phyloP scores from a whole-genome alignment of 2,113 vertebrate genomes.

The Gallinago paraguaiae region DNA sequence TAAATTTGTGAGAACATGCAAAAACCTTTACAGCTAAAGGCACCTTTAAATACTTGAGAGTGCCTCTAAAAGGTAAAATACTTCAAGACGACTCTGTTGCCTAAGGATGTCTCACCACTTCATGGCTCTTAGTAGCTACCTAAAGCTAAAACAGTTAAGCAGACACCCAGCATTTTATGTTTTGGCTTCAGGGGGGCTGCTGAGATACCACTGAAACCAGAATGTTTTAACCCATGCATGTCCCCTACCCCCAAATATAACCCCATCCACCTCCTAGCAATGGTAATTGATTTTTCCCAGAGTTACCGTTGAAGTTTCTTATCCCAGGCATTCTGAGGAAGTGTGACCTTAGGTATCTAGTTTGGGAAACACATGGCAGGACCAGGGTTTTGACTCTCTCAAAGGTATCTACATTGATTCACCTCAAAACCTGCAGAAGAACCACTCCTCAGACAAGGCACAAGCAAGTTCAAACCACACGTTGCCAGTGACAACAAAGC shows the following conservation, averaged over 20 bases:
- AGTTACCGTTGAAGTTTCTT: background rate
- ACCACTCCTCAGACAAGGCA: background rate
- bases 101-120: constrained; percentile 29
- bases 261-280: background rate
- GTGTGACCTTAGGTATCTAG: rapidly evolving
- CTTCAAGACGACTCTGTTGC: constrained; percentile 8
- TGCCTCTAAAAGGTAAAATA: constrained; percentile 28
- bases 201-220: background rate
- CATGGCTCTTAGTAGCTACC: constrained; percentile 29
- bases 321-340: rapidly evolving
- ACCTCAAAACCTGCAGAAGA: background rate
- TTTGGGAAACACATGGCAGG: background rate
- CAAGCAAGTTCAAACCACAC: background rate
- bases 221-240: background rate
- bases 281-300: background rate
- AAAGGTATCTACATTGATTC: too few relatives aligned
- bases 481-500: rapidly evolving
- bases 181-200: background rate
- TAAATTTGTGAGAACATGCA: constrained; percentile 51
- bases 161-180: background rate
- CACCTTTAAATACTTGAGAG: constrained; percentile 60
- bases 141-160: background rate
- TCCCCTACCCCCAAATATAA: background rate
- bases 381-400: rapidly evolving
- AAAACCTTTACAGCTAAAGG: constrained; percentile 59